These are phyloP conservation scores for Todiramphus chloris DNA, from an alignment of 2,113 vertebrate genomes.

Conservation along the genomic window DNA sequence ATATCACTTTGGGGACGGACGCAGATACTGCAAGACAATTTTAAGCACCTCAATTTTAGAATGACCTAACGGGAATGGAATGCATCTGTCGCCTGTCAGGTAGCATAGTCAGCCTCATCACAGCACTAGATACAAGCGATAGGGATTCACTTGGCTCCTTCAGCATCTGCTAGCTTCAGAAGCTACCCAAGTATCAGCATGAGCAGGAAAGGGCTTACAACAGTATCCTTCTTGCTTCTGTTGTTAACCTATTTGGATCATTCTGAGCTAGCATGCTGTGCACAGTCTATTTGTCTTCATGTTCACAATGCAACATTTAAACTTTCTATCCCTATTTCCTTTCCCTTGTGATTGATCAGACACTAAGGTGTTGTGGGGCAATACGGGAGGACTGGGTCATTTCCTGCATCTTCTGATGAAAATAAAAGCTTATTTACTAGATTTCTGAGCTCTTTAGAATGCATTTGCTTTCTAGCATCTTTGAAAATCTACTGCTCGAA, in stretches of 20 bases:
- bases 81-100: rapidly evolving
- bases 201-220: not conserved
- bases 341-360: not conserved
- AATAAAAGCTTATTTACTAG: not conserved
- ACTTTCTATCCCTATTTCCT: not conserved
- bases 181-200: not conserved
- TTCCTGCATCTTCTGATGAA: not conserved
- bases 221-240: not conserved
- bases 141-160: not conserved
- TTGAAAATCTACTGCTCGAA: not conserved
- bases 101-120: not conserved
- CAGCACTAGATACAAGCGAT: not conserved
- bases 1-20: not conserved
- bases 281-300: not conserved
- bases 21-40: not conserved
- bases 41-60: not conserved
- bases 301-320: not conserved
- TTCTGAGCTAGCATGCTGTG: not conserved
- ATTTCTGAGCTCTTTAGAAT: not conserved
- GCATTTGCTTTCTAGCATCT: not conserved
- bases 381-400: not conserved
- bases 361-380: rapidly evolving
- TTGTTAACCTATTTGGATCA: not conserved
- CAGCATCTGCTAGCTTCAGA: not conserved
- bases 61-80: not conserved